These are phyloP conservation scores for Psophia crepitans DNA, from an alignment of 2,113 vertebrate genomes.

Conservation along the genomic window DNA sequence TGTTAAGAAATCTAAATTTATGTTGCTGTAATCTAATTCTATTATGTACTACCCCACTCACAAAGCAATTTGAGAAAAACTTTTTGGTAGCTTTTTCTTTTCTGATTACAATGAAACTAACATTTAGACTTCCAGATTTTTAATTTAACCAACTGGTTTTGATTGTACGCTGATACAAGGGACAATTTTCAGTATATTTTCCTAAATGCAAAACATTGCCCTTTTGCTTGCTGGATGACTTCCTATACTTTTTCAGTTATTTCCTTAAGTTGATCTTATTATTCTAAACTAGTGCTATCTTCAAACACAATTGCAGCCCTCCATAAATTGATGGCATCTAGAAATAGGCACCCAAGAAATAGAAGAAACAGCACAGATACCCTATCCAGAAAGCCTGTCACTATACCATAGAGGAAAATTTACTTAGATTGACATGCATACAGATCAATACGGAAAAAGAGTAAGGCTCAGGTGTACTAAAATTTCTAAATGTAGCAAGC, in stretches of 20 bases:
- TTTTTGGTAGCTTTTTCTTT: neutral
- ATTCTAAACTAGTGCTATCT: neutral
- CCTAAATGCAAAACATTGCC: too few relatives aligned
- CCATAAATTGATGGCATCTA: neutral
- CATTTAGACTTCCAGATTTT: neutral
- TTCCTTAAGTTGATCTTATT: neutral
- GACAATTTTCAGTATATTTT: neutral
- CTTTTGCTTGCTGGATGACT: neutral
- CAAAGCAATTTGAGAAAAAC: neutral
- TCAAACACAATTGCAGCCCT: neutral
- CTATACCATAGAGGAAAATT: neutral
- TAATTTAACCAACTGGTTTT: neutral
- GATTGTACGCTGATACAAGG: neutral
- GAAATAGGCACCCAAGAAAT: too few relatives aligned
- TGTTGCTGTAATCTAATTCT: neutral
- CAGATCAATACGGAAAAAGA: neutral
- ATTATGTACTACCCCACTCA: neutral
- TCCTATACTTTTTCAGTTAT: neutral
- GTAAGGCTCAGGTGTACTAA: neutral
- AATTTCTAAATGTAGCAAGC: neutral
- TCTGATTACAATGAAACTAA: neutral
- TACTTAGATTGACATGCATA: neutral
- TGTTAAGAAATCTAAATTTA: neutral
- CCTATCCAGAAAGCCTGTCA: neutral
- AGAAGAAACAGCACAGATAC: too few relatives aligned